Evolutionary conservation across 2,888 invertebrate species (phyloP).

Genomic region (Silvanus unidentatus): DNA sequence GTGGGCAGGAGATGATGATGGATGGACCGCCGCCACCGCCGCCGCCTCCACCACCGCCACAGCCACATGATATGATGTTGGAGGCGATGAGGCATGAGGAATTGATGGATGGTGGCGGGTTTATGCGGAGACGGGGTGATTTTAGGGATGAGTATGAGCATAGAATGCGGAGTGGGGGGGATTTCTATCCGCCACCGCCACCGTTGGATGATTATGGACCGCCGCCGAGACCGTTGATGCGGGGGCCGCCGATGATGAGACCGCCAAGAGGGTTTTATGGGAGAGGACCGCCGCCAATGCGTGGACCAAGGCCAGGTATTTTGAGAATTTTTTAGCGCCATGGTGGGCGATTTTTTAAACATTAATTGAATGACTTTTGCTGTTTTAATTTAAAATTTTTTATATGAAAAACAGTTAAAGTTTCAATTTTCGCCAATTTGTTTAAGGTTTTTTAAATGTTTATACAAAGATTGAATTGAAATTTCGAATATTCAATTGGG

Average conservation of each 20-base stretch:
- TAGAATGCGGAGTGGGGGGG: conserved; percentile 25
- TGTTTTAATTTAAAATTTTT: background rate
- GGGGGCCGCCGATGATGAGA: conserved; percentile 25
- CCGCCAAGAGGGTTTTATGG: conserved; percentile 30
- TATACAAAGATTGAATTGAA: too few relatives aligned
- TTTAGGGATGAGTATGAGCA: conserved; percentile 21
- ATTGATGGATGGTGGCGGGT: conserved; percentile 21
- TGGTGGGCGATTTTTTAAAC: too few relatives aligned
- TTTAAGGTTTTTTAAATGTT: too few relatives aligned
- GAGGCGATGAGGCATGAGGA: conserved; percentile 10
- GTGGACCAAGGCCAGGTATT: conserved; percentile 19
- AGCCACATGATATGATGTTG: conserved; percentile 15
- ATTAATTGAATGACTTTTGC: background rate
- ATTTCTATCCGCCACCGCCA: conserved; percentile 30
- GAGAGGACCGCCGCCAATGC: conserved; percentile 26
- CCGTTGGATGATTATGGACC: conserved; percentile 20
- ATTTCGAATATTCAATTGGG: too few relatives aligned
- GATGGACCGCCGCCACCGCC: conserved; percentile 10
- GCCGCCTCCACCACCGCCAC: conserved; percentile 5
- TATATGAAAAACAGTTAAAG: background rate
- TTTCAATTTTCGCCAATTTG: background rate
- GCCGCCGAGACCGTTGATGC: conserved; percentile 8
- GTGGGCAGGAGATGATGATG: conserved; percentile 1
- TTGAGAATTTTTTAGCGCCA: background rate
- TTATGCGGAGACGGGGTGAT: conserved; percentile 30